Percentiles rank a stretch among this genome's conserved stretches.
phyloP scores from a whole-genome alignment of 2,888 invertebrate species.

The Plagodis pulveraria region DNA sequence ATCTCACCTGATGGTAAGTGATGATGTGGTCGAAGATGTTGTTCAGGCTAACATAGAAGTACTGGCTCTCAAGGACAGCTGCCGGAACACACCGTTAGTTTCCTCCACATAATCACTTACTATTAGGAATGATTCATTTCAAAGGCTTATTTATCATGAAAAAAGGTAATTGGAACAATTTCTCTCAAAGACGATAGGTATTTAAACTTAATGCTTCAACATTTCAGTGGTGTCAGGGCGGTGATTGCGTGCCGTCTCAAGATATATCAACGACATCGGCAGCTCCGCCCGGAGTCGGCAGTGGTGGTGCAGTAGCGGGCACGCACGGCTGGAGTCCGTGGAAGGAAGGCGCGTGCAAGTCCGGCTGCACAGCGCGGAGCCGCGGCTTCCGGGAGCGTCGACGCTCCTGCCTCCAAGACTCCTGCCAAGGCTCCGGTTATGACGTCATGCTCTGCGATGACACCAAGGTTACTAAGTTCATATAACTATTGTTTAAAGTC shows the following conservation, averaged over 20 bases:
- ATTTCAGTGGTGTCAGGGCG: conserved; percentile 87
- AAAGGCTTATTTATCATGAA: too few relatives aligned
- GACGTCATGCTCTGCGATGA: conserved; percentile 89
- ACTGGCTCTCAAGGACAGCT: too few relatives aligned
- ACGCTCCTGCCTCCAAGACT: conserved; percentile 83
- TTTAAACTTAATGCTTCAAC: too few relatives aligned
- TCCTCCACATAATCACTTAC: too few relatives aligned
- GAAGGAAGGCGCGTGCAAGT: conserved; percentile 85
- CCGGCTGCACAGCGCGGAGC: conserved; percentile 87
- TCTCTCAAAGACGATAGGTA: too few relatives aligned
- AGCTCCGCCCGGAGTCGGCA: conserved; percentile 83
- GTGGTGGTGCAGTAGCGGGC: conserved; percentile 66
- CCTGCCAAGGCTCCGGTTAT: conserved; percentile 86
- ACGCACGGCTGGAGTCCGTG: conserved; percentile 88
- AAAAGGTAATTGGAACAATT: too few relatives aligned
- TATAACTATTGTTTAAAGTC: too few relatives aligned
- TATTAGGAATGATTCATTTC: too few relatives aligned
- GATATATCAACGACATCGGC: conserved; percentile 41
- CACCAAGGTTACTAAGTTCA: conserved; percentile 71
- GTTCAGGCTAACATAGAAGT: too few relatives aligned
- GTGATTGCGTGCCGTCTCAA: conserved; percentile 83
- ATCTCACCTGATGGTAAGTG: too few relatives aligned
- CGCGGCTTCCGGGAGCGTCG: conserved; percentile 85
- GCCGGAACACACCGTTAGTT: too few relatives aligned
- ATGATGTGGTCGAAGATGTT: too few relatives aligned